A percentile compares a stretch with the other conserved stretches of the same genome.
phyloP scores from a whole-genome alignment of 2,888 invertebrate genomes.

The Thecophora atra region DNA sequence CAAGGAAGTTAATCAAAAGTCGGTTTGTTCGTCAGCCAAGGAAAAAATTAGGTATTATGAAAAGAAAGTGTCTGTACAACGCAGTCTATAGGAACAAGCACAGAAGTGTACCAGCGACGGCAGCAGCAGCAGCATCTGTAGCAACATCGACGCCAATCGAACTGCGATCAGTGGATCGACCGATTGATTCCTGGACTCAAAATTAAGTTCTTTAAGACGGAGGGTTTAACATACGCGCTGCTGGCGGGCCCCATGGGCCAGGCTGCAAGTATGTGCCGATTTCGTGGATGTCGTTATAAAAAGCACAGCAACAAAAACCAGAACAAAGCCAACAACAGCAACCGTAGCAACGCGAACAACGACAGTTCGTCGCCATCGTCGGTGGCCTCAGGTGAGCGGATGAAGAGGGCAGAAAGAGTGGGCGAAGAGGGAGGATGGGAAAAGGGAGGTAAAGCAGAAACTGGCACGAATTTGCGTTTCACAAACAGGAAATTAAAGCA shows the following conservation, averaged over 20 bases:
- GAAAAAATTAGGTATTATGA: not conserved
- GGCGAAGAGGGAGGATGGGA: not conserved
- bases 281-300: slow-evolving; percentile 81
- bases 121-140: slow-evolving; percentile 25
- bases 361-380: slow-evolving; percentile 21
- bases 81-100: not conserved
- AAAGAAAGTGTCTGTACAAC: not conserved
- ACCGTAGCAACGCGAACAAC: slow-evolving; percentile 46
- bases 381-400: slow-evolving; percentile 44
- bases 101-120: slow-evolving; percentile 2
- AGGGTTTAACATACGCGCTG: slow-evolving; percentile 66
- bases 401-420: not conserved
- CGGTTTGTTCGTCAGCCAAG: slow-evolving; percentile 8
- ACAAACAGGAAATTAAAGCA: too few species aligned
- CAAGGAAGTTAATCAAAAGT: slow-evolving; percentile 4
- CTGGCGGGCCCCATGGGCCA: slow-evolving; percentile 75
- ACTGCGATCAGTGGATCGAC: slow-evolving; percentile 35
- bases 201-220: slow-evolving; percentile 65
- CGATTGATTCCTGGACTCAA: slow-evolving; percentile 49
- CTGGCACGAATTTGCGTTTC: too few species aligned
- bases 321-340: slow-evolving; percentile 38
- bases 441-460: not conserved
- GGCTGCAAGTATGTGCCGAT: slow-evolving; percentile 83
- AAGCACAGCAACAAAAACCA: slow-evolving; percentile 70
- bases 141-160: slow-evolving; percentile 12